Conservation (phyloP, 2,113 vertebrate genomes). For the Micronycteris hirsuta region DNA sequence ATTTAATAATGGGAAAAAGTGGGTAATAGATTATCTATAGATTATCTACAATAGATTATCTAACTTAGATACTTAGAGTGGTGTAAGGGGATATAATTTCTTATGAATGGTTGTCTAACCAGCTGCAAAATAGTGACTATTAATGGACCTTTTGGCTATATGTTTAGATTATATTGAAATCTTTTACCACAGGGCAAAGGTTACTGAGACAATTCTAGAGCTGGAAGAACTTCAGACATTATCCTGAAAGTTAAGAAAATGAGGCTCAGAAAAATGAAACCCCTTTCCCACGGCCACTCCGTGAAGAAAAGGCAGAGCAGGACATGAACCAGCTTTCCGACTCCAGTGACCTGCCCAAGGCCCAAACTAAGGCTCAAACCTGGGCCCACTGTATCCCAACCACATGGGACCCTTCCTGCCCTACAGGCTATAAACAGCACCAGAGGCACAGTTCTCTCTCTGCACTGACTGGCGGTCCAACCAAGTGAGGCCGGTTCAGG, state of each 20-base stretch:
- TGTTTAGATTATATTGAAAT: conserved; percentile 10
- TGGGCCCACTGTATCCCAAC: neutral
- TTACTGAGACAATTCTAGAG: neutral
- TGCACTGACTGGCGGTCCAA: neutral
- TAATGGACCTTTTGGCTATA: neutral
- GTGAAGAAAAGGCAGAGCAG: neutral
- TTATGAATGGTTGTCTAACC: neutral
- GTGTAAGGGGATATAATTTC: neutral
- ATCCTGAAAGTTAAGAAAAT: conserved; percentile 23
- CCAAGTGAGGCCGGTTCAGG: conserved; percentile 13
- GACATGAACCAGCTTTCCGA: neutral
- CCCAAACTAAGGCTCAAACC: neutral
- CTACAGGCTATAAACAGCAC: neutral
- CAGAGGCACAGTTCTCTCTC: neutral
- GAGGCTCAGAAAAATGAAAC: neutral
- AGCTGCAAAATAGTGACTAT: conserved; percentile 18
- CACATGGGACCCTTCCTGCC: neutral
- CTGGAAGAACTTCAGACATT: neutral
- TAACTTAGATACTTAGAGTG: neutral
- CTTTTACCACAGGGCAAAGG: neutral
- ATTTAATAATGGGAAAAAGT: neutral
- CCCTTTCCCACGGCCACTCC: neutral
- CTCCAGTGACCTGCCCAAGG: neutral
- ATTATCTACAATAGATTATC: neutral
- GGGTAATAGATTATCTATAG: neutral